These are phyloP conservation scores for Hemichromis elongatus DNA, from an alignment of 2,113 vertebrate genomes.

Conservation along the genomic window DNA sequence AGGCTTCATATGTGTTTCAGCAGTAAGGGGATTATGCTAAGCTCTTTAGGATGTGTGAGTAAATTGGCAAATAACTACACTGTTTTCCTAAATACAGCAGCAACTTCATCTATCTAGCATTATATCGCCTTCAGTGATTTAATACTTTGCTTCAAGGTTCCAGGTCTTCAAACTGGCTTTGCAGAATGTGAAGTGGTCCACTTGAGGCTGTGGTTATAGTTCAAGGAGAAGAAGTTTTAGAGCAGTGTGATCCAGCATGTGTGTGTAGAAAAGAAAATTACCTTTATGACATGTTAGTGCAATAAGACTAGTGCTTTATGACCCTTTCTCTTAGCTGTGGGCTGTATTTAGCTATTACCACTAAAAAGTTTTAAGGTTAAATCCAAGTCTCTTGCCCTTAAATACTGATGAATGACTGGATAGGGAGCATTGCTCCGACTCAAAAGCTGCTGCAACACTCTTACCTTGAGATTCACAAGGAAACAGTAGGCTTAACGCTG, in stretches of 20 bases:
- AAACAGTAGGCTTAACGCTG: constrained; percentile 8
- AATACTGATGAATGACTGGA: constrained; percentile 36
- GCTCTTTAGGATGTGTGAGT: not conserved
- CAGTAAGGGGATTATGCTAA: not conserved
- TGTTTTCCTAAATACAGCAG: not conserved
- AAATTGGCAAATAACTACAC: not conserved
- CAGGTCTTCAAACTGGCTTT: not conserved
- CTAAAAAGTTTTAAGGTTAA: constrained; percentile 35
- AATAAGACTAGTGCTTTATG: constrained; percentile 51
- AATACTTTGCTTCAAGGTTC: constrained; percentile 31
- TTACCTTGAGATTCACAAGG: not conserved
- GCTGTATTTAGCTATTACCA: constrained; percentile 21
- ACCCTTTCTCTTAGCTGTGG: constrained; percentile 12
- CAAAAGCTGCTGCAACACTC: not conserved
- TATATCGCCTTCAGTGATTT: not conserved
- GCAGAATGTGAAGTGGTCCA: constrained; percentile 12
- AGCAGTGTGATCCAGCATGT: not conserved
- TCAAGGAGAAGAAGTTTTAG: not conserved
- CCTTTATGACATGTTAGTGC: constrained; percentile 52
- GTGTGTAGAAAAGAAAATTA: constrained; percentile 31
- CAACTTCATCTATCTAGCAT: not conserved
- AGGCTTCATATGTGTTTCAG: not conserved
- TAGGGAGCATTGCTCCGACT: not conserved
- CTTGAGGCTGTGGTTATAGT: constrained; percentile 12
- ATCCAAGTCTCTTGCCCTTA: not conserved